A percentile compares a stretch with the other conserved stretches of the same genome.
These are phyloP conservation scores for Bicyclus anynana DNA, from an alignment of 1,140 invertebrate species.

Conservation along the genomic window DNA sequence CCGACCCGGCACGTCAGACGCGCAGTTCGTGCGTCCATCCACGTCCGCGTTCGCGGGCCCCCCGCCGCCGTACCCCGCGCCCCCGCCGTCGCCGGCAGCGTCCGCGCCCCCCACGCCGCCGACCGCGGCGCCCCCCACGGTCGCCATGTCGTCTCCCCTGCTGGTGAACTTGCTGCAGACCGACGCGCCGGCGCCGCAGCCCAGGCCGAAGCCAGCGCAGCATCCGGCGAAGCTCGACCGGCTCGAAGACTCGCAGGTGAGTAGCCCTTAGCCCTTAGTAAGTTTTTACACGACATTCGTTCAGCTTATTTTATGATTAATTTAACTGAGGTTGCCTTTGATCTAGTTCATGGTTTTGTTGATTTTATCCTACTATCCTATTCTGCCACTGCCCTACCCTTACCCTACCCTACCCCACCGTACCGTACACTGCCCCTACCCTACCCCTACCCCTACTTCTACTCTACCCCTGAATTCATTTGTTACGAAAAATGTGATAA, in stretches of 20 bases:
- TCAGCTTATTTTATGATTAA: not conserved
- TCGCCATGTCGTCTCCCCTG: slow-evolving; percentile 91
- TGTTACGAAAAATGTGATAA: no score
- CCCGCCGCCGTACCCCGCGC: slow-evolving; percentile 47
- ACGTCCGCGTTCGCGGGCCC: slow-evolving; percentile 51
- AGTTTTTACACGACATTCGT: not conserved
- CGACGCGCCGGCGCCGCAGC: slow-evolving; percentile 80
- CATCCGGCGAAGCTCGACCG: slow-evolving; percentile 66
- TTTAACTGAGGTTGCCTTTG: not conserved
- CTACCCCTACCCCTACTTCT: no score
- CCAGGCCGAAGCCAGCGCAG: slow-evolving; percentile 70
- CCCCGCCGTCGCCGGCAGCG: slow-evolving; percentile 34
- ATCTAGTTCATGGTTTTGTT: no score
- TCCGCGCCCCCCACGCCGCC: slow-evolving; percentile 30
- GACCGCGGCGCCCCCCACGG: slow-evolving; percentile 49
- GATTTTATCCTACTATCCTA: no score
- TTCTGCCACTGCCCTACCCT: no score
- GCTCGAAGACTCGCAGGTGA: slow-evolving; percentile 59
- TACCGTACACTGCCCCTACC: no score
- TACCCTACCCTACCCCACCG: no score
- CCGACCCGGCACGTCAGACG: slow-evolving; percentile 49
- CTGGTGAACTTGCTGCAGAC: slow-evolving; percentile 94
- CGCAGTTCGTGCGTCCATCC: slow-evolving; percentile 49
- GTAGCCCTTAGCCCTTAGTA: not conserved
- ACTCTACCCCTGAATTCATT: no score